A percentile compares a stretch with the other conserved stretches of the same genome.
These are phyloP conservation scores for Grammomys dolichurus DNA, from an alignment of 2,113 vertebrate species.

Conservation along the genomic window DNA sequence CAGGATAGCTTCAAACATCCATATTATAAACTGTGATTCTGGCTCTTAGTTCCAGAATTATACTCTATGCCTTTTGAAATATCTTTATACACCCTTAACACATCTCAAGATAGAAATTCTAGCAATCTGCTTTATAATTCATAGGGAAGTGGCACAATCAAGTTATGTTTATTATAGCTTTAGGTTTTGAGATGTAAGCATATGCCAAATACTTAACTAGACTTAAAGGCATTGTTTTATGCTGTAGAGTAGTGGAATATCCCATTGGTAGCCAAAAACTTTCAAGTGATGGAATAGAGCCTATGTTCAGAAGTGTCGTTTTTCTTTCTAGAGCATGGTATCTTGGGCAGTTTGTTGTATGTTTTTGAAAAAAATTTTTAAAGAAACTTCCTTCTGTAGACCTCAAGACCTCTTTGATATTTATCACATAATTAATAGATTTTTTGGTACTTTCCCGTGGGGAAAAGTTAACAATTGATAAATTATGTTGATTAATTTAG, in stretches of 20 bases:
- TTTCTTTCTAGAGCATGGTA: background rate
- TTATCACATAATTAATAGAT: background rate
- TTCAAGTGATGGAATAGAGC: background rate
- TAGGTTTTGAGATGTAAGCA: background rate
- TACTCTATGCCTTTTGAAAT: background rate
- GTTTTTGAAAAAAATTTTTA: background rate
- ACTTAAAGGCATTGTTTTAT: background rate
- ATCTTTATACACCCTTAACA: background rate
- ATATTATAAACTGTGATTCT: background rate
- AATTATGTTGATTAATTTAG: background rate
- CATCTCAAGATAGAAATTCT: background rate
- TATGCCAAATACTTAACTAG: background rate
- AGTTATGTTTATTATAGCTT: background rate
- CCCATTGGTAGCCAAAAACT: background rate
- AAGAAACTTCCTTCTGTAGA: background rate
- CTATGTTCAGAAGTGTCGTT: background rate
- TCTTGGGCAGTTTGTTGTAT: background rate
- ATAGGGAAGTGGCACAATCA: background rate
- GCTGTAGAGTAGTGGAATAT: background rate
- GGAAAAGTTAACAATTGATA: background rate
- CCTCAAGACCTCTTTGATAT: background rate
- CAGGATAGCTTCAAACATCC: background rate
- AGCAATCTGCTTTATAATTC: conserved; percentile 8
- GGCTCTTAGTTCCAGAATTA: background rate
- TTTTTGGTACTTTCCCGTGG: background rate